These are phyloP conservation scores for Magallana angulata DNA, from an alignment of 1,140 invertebrate species.

Conservation along the genomic window DNA sequence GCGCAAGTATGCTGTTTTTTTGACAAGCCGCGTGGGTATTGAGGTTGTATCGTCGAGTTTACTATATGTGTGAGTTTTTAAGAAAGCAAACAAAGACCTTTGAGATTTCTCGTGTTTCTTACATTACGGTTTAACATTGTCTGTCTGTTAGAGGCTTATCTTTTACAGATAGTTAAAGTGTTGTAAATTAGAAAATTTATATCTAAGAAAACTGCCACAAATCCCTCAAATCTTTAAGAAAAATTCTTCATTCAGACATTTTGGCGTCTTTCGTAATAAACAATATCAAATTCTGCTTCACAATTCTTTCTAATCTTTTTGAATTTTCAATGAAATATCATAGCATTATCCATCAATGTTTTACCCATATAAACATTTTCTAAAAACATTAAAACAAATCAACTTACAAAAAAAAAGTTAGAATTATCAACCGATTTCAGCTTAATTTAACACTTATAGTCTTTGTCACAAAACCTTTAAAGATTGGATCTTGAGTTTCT, in stretches of 20 bases:
- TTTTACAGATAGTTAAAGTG: slow-evolving; percentile 17
- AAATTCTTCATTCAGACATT: neutral
- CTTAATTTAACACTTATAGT: slow-evolving; percentile 1
- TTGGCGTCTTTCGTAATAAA: slow-evolving; percentile 31
- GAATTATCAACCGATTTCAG: slow-evolving; percentile 14
- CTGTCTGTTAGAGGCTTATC: neutral
- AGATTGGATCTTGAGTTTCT: slow-evolving; percentile 26
- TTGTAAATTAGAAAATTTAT: slow-evolving; percentile 29
- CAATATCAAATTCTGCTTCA: slow-evolving; percentile 28
- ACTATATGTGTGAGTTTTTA: neutral
- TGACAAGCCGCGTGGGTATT: slow-evolving; percentile 14
- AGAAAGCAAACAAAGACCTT: slow-evolving; percentile 13
- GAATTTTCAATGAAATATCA: slow-evolving; percentile 2
- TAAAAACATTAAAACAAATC: neutral
- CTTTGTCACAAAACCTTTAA: slow-evolving; percentile 20
- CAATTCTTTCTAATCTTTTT: neutral
- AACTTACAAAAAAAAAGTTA: neutral
- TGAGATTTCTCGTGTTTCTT: slow-evolving; percentile 29
- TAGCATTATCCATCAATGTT: neutral
- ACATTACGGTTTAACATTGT: slow-evolving; percentile 10
- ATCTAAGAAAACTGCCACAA: slow-evolving; percentile 21
- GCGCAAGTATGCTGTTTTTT: neutral
- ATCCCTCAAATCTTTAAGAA: neutral
- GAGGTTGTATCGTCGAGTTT: neutral
- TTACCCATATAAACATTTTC: neutral